Base-by-base conservation (phyloP, 2,888 invertebrate genomes). In the Empis stercorea region DNA sequence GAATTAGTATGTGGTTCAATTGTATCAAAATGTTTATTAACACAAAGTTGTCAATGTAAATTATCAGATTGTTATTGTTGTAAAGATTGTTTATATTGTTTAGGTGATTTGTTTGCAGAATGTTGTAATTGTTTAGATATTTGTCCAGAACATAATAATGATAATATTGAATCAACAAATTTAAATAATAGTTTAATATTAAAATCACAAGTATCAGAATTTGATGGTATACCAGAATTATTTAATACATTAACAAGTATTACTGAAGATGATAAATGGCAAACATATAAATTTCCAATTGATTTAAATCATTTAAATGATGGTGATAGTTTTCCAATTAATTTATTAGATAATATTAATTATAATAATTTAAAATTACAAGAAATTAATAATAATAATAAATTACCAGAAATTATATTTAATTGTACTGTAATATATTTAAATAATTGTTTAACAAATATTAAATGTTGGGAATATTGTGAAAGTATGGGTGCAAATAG, bases 21-120 rank as follows among this genome's bases (percentile, higher is more conserved):
- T 39, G 95, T 95, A 46, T 93, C 92, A 65, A 95, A 95, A 71
- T 96, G 95, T 66, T 84, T 94, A 78, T 73, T 95, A 51, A 92
- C 92, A 5, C 88, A 92, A 65, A 87, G 91, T 41, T 96, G 95
- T 71, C 91, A 92, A 67, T 95, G 95, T 71, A 91, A 93, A 64
- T 72, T 91, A 58, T 81, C 80, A 59, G 87, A 87, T 62, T 92
- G 91, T 61, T 82, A 84, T 5, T 94, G 94, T 64, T 94, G 92
- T 72, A 85, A 85, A 61, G 91, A 93, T 61, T 96, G 95, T 61
- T 83, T 84, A 60, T 83, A 79, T 59, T 96, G 95, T 63, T 75
- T 96, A 51, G 85, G 85, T 53, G 81, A 85, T 58, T 73, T 93
- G 34, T 95, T 88, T 66, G 81, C 80, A 46, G 93, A 94, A 65